These are phyloP conservation scores for Eolophus roseicapilla DNA, from an alignment of 2,113 vertebrate species.

Conservation along the genomic window DNA sequence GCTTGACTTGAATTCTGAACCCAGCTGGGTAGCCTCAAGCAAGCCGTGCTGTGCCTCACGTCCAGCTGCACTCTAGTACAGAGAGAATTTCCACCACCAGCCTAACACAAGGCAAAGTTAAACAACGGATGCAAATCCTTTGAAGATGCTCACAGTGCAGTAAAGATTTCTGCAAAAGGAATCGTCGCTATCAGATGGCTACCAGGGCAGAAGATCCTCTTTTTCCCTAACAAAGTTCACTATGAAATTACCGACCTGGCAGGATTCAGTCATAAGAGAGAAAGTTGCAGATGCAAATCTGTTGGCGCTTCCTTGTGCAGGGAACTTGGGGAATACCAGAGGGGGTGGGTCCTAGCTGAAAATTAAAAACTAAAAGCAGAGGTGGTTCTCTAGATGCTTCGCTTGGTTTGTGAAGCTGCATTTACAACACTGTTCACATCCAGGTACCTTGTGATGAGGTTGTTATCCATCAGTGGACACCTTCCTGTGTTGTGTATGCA, in stretches of 20 bases:
- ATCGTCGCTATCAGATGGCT: background rate
- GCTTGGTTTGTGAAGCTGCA: background rate
- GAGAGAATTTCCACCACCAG: accelerated
- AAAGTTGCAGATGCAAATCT: background rate
- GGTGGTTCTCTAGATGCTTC: background rate
- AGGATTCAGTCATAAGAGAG: background rate
- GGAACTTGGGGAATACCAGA: background rate
- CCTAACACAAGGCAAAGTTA: background rate
- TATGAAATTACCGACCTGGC: accelerated
- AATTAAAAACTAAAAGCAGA: background rate
- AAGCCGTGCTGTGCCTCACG: background rate
- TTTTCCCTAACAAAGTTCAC: background rate
- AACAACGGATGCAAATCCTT: background rate
- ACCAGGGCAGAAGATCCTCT: background rate
- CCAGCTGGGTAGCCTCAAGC: background rate
- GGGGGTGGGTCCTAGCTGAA: background rate
- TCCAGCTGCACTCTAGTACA: background rate
- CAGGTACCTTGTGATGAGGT: background rate
- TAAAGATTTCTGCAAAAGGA: accelerated
- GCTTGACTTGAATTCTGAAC: accelerated
- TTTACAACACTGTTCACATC: accelerated
- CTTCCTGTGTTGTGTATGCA: background rate
- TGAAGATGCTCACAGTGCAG: background rate
- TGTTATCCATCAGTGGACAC: accelerated
- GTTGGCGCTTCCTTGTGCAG: background rate